Percentiles rank a stretch among this genome's conserved stretches.
These are phyloP conservation scores for Pseudolaguvia tuberculata DNA, from an alignment of 2,113 vertebrate species.

Conservation along the genomic window DNA sequence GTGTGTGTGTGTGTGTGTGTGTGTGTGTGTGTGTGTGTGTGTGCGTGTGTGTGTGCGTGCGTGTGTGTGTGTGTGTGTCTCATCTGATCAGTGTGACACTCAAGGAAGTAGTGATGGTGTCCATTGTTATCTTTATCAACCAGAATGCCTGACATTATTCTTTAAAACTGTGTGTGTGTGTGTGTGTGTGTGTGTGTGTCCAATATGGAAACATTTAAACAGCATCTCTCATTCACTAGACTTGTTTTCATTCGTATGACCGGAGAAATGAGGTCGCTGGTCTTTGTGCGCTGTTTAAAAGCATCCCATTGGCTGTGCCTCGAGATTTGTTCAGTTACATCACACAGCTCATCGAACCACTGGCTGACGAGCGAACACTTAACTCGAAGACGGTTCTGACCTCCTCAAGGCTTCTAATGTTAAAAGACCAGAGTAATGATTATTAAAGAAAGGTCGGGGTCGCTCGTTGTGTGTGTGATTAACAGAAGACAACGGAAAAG, in stretches of 20 bases:
- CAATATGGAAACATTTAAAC: conserved; percentile 9
- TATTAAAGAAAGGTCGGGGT: not conserved
- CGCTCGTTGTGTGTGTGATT: conserved; percentile 12
- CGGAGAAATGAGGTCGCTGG: not conserved
- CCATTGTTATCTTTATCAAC: conserved; percentile 25
- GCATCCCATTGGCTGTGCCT: not conserved
- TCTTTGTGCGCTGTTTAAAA: conserved; percentile 17
- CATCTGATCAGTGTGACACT: conserved; percentile 42
- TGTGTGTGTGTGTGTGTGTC: conserved; percentile 2
- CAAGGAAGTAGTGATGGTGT: conserved; percentile 41
- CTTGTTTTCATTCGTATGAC: not conserved
- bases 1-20: too few relatives aligned
- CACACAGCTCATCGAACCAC: conserved; percentile 5
- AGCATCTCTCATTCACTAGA: not conserved
- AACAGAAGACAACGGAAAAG: conserved; percentile 1
- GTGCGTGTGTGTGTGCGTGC: conserved; percentile 26
- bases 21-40: too few relatives aligned
- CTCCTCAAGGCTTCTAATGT: not conserved
- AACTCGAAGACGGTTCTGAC: conserved; percentile 7
- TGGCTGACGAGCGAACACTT: conserved; percentile 34
- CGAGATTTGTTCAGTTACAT: conserved; percentile 34
- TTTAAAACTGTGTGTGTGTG: not conserved
- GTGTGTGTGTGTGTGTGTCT: conserved; percentile 31
- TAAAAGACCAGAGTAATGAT: conserved; percentile 3
- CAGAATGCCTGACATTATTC: not conserved